Conservation (phyloP, 2,797 vertebrate species). For the Todus mexicanus region DNA sequence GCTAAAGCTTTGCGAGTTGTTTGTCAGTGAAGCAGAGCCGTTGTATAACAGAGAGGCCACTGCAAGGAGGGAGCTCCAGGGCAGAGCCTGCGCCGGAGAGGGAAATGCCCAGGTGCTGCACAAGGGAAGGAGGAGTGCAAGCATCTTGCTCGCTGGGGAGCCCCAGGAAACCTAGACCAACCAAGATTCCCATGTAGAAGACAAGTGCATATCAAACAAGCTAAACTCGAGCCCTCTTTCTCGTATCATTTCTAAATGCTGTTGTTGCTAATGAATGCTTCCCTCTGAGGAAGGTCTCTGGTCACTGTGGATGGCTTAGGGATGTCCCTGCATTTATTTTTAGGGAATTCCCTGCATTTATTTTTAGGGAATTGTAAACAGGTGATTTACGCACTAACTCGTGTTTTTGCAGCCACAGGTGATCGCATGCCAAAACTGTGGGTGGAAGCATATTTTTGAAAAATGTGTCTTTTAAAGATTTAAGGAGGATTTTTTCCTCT, state of each 20-base stretch:
- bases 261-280: not conserved
- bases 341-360: slow-evolving; percentile 22
- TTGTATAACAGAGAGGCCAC: not conserved
- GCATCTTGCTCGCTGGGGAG: not conserved
- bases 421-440: not conserved
- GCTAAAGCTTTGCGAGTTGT: not conserved
- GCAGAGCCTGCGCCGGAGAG: accelerated
- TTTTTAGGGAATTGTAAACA: slow-evolving; percentile 37
- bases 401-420: not conserved
- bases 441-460: not conserved
- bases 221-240: not conserved
- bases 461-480: not conserved
- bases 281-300: not conserved
- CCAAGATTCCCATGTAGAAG: not conserved
- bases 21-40: not conserved
- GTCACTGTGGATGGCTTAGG: not conserved
- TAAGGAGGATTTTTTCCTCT: not conserved
- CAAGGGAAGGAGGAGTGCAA: not conserved
- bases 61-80: not conserved
- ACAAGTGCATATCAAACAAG: not conserved
- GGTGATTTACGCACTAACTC: not conserved
- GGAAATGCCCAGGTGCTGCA: not conserved
- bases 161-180: not conserved
- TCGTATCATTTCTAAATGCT: not conserved
- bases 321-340: slow-evolving; percentile 4